Percentiles rank a stretch among this genome's conserved stretches.
phyloP scores from a whole-genome alignment of 2,888 invertebrate species.

The Bugula neritina region DNA sequence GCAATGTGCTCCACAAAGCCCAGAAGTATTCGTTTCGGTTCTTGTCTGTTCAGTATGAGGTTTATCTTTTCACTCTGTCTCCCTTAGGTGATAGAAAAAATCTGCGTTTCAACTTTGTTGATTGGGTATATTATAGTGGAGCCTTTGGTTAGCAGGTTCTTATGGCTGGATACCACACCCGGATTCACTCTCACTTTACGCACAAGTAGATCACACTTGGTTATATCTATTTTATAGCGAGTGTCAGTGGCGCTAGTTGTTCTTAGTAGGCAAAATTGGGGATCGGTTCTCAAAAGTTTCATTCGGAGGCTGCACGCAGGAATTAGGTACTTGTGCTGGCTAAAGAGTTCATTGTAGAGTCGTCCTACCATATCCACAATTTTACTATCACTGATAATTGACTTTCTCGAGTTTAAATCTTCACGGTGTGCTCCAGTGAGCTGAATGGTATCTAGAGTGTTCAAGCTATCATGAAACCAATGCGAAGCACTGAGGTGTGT shows the following conservation, averaged over 20 bases:
- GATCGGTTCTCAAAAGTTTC: background rate
- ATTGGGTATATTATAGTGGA: background rate
- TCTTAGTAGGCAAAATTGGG: background rate
- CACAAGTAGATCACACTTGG: background rate
- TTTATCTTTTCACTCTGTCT: background rate
- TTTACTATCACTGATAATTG: background rate
- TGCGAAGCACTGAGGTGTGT: background rate
- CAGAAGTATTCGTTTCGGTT: background rate
- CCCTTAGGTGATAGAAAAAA: background rate
- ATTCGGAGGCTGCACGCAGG: background rate
- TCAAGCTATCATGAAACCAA: background rate
- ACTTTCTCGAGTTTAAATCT: background rate
- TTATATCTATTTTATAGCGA: background rate
- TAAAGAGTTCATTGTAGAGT: background rate
- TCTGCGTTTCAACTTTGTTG: background rate
- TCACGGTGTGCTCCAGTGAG: background rate
- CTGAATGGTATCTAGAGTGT: background rate
- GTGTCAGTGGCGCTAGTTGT: background rate
- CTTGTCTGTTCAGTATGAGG: background rate
- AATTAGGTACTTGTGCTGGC: background rate
- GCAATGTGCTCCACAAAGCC: background rate
- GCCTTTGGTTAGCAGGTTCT: background rate
- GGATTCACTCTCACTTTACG: conserved; percentile 1
- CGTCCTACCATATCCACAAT: background rate
- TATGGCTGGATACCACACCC: background rate